phyloP scores from a whole-genome alignment of 2,797 vertebrate genomes.

The Amniataba percoides region DNA sequence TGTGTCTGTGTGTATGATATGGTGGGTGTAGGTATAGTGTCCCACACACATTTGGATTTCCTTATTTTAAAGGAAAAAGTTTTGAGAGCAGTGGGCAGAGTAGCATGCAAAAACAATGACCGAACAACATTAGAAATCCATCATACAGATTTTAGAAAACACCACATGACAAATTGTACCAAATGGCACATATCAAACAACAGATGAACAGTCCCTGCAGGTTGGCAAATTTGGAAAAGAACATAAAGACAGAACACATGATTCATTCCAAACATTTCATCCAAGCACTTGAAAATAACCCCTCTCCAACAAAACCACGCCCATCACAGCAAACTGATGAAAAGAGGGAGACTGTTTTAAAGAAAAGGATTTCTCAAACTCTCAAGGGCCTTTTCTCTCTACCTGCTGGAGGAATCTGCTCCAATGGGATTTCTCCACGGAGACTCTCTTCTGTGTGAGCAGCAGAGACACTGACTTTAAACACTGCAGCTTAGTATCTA shows the following conservation, averaged over 20 bases:
- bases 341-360: slow-evolving; percentile 41
- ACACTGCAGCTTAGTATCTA: slow-evolving; percentile 32
- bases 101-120: slow-evolving; percentile 55
- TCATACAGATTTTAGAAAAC: slow-evolving; percentile 20
- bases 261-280: slow-evolving; percentile 73
- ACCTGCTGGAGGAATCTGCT: slow-evolving; percentile 94
- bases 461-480: slow-evolving; percentile 88
- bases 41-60: slow-evolving; percentile 51
- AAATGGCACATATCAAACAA: slow-evolving; percentile 7
- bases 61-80: slow-evolving; percentile 15
- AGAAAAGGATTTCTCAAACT: slow-evolving; percentile 47
- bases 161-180: not conserved
- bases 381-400: slow-evolving; percentile 83
- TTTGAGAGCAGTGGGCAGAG: slow-evolving; percentile 21
- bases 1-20: slow-evolving; percentile 43
- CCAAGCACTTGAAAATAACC: slow-evolving; percentile 26
- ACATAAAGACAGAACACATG: slow-evolving; percentile 36
- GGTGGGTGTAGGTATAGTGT: slow-evolving; percentile 10
- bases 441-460: slow-evolving; percentile 92
- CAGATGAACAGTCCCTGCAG: slow-evolving; percentile 21
- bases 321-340: slow-evolving; percentile 67
- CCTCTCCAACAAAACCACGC: slow-evolving; percentile 22
- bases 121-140: slow-evolving; percentile 1
- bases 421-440: slow-evolving; percentile 92
- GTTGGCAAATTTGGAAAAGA: slow-evolving; percentile 6